Percentiles rank a stretch among this genome's conserved stretches.
Evolutionary conservation across 1,140 invertebrate genomes (phyloP).

Genomic region (Caenorhabditis inopinata): DNA sequence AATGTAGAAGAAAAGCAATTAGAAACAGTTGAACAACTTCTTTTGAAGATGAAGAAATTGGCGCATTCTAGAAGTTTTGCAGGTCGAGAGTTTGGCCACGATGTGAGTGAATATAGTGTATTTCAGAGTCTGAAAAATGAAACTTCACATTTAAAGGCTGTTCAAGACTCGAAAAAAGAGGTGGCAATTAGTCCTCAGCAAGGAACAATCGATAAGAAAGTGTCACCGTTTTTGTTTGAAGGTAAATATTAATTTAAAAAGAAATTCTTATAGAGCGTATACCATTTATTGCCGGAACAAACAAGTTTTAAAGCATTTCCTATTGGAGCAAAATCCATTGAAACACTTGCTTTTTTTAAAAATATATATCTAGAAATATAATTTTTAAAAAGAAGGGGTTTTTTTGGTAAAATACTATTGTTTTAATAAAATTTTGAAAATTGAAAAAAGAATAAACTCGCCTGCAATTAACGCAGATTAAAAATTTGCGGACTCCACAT

Average conservation of each 20-base stretch:
- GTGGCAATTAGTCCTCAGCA: conserved; percentile 45
- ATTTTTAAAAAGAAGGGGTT: too few relatives aligned
- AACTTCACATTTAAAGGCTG: conserved; percentile 39
- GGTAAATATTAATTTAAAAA: conserved; percentile 10
- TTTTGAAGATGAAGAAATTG: conserved; percentile 44
- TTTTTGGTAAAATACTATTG: too few relatives aligned
- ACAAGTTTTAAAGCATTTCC: too few relatives aligned
- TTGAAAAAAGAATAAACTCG: too few relatives aligned
- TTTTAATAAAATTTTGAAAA: too few relatives aligned
- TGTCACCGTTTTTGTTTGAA: conserved; percentile 50
- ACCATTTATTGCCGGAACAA: too few relatives aligned
- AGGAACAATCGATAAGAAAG: conserved; percentile 14
- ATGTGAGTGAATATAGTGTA: conserved; percentile 19
- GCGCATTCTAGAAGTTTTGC: conserved; percentile 39
- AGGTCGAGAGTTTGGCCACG: conserved; percentile 43
- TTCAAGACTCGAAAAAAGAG: conserved; percentile 37
- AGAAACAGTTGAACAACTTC: conserved; percentile 39
- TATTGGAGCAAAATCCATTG: too few relatives aligned
- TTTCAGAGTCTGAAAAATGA: background rate
- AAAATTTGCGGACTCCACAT: too few relatives aligned
- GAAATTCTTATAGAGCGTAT: conserved; percentile 26
- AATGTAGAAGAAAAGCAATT: conserved; percentile 43
- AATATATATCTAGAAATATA: too few relatives aligned
- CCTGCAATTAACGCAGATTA: too few relatives aligned
- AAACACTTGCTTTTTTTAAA: too few relatives aligned